Evolutionary conservation across 2,888 invertebrate species (phyloP).

Genomic region (Beris chalybata): DNA sequence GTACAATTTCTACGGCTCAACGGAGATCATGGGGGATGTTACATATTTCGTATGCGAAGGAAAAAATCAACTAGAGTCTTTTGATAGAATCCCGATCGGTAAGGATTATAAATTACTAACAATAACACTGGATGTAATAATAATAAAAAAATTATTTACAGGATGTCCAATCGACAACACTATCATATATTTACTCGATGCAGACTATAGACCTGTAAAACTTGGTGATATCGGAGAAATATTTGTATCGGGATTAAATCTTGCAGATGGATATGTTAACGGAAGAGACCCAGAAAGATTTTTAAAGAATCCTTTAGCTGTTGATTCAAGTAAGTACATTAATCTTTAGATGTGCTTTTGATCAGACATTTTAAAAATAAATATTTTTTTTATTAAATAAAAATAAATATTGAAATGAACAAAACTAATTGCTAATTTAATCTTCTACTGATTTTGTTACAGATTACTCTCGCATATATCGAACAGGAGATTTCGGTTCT

Average conservation of each 20-base stretch:
- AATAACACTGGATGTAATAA: too few relatives aligned
- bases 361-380: too few relatives aligned
- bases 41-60: conserved; percentile 73
- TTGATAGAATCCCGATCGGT: conserved; percentile 82
- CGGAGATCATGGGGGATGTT: conserved; percentile 90
- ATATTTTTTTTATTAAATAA: too few relatives aligned
- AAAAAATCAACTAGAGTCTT: conserved; percentile 62
- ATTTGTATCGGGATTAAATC: conserved; percentile 77
- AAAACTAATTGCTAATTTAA: not conserved
- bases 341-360: not conserved
- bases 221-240: conserved; percentile 79
- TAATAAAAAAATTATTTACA: conserved; percentile 45
- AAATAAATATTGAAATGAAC: too few relatives aligned
- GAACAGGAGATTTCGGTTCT: conserved; percentile 83
- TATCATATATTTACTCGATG: conserved; percentile 76
- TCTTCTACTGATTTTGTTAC: conserved; percentile 21
- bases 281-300: conserved; percentile 74
- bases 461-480: conserved; percentile 74
- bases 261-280: conserved; percentile 80
- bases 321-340: conserved; percentile 60
- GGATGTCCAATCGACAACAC: conserved; percentile 80
- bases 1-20: conserved; percentile 89
- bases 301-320: conserved; percentile 72
- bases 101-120: conserved; percentile 45
- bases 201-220: conserved; percentile 70